Evolutionary conservation across 2,113 vertebrate species (phyloP), one percentile per base, ranked within the genome.

Genomic region (Oreotrochilus melanogaster): DNA sequence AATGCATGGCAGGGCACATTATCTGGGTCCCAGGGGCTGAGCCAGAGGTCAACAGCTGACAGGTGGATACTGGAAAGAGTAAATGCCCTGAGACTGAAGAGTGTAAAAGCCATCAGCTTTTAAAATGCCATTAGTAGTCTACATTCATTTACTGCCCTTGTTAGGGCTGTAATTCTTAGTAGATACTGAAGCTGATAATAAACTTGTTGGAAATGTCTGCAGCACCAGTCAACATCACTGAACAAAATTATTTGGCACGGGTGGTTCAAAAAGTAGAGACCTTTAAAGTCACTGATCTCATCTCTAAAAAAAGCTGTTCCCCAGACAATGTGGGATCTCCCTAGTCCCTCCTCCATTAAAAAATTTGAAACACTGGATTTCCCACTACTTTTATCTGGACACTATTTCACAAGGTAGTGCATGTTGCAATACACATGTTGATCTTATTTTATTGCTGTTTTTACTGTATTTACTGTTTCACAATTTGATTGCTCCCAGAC

Each of bases 361-460:
- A 88, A 81, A 66, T 8, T 47, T 43, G 11, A 31, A 79, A 6
- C 64, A 15, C 12, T 78, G 57, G 39, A n/a, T 54, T 80, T 92
- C 75, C 45, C 51, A 4, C n/a, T 42, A 23, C 10, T 17, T 80
- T 88, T 82, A 35, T 62, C 66, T 91, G 60, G 70, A 86, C 54
- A 69, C 64, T 24, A n/a, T 81, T 94, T 67, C 84, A 58, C 31
- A 56, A 35, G 60, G 56, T 78, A 62, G 58, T 50, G 11, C 27
- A 54, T 16, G 2, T 61, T 43, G 9, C 45, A 48, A 24, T 23
- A 11, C 48, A 48, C 48, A 48, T 82, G 48, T 48, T 65, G 70
- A 89, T n/a, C 14, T 85, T 51, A 12, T 85, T 93, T 95, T 94
- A 51, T 88, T 94, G 31, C 85, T 91, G 39, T 74, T 84, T 57